Evolutionary conservation across 2,797 vertebrate genomes (phyloP).

Genomic region (Galago senegalensis): DNA sequence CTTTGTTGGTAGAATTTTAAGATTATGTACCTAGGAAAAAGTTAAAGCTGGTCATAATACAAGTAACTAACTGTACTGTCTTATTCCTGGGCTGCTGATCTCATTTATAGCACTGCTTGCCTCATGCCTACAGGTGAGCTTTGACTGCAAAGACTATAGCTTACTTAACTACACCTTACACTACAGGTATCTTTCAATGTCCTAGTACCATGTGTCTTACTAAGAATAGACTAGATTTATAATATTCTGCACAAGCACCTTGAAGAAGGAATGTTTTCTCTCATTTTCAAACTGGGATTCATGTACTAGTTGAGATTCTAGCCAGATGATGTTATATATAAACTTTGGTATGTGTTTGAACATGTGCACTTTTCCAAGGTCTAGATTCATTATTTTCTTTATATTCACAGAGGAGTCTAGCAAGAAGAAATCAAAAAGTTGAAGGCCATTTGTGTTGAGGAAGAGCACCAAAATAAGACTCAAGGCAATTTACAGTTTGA

Average conservation of each 20-base stretch:
- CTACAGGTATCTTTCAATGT: not conserved
- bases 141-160: not conserved
- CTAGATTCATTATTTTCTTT: not conserved
- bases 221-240: not conserved
- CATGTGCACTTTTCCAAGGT: not conserved
- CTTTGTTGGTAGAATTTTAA: constrained; percentile 11
- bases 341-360: not conserved
- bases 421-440: not conserved
- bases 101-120: not conserved
- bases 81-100: not conserved
- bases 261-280: not conserved
- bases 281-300: not conserved
- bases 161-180: not conserved
- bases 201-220: not conserved
- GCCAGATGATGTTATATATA: not conserved
- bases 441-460: not conserved
- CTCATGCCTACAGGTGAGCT: not conserved
- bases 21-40: not conserved
- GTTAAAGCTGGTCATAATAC: not conserved
- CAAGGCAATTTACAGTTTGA: not conserved
- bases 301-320: not conserved
- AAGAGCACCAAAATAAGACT: not conserved
- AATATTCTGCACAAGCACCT: not conserved
- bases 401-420: not conserved
- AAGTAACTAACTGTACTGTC: not conserved